A percentile compares a stretch with the other conserved stretches of the same genome.
Conservation (phyloP, 2,888 invertebrate species). For the Ditula angustiorana region DNA sequence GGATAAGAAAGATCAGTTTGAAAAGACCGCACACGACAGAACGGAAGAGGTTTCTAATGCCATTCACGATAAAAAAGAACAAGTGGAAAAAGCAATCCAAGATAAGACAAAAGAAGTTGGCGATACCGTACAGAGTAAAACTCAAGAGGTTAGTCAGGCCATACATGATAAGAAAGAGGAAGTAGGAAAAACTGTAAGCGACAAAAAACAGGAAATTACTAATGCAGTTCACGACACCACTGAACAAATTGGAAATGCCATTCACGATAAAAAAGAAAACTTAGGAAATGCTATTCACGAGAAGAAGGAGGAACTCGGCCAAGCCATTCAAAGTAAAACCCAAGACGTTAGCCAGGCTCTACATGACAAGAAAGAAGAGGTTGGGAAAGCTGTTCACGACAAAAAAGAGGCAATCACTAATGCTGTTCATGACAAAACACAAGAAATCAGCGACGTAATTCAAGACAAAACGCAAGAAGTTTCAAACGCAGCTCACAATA, state of each 20-base stretch:
- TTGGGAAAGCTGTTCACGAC: conserved; percentile 47
- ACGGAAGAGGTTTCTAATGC: conserved; percentile 45
- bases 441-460: conserved; percentile 52
- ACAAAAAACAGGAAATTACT: conserved; percentile 40
- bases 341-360: conserved; percentile 53
- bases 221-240: conserved; percentile 42
- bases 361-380: conserved; percentile 46
- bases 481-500: conserved; percentile 45
- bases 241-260: conserved; percentile 46
- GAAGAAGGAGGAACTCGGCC: conserved; percentile 45
- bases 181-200: conserved; percentile 49
- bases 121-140: conserved; percentile 50
- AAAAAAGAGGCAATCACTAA: conserved; percentile 46
- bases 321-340: conserved; percentile 54
- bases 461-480: conserved; percentile 54
- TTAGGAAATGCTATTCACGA: conserved; percentile 42
- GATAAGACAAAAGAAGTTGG: conserved; percentile 46
- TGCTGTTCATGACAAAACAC: conserved; percentile 54
- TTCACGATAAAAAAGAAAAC: conserved; percentile 45
- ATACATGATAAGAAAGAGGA: conserved; percentile 45
- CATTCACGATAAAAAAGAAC: conserved; percentile 43
- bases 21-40: conserved; percentile 42
- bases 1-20: conserved; percentile 41
- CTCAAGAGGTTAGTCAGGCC: conserved; percentile 44
- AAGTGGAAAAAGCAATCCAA: conserved; percentile 41